Evolutionary conservation across 2,888 invertebrate species (phyloP).

Genomic region (Megamerina dolium): DNA sequence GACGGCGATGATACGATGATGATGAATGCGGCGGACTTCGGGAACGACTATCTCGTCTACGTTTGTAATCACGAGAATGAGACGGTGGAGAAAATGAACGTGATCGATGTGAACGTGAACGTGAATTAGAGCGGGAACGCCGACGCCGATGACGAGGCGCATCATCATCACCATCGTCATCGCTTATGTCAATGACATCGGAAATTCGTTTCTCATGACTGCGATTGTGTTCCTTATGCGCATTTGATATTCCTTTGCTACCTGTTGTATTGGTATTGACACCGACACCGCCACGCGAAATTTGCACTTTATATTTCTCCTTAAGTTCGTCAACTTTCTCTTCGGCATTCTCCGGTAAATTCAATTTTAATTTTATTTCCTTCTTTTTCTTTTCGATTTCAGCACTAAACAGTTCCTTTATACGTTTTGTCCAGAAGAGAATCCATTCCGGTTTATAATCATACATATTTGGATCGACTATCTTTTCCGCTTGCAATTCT

Average conservation of each 20-base stretch:
- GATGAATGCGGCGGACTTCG: conserved; percentile 13
- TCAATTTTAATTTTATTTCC: conserved; percentile 61
- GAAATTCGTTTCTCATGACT: conserved; percentile 2
- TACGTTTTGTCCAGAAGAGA: conserved; percentile 73
- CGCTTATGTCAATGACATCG: conserved; percentile 44
- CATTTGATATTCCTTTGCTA: no score
- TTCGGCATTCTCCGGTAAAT: conserved; percentile 51
- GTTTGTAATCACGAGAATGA: conserved; percentile 14
- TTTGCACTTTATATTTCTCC: conserved; percentile 43
- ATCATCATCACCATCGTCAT: conserved; percentile 40
- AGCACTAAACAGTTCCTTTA: conserved; percentile 69
- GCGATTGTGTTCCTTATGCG: background rate
- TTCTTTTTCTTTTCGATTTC: conserved; percentile 62
- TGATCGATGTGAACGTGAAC: conserved; percentile 20
- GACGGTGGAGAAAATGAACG: conserved; percentile 13
- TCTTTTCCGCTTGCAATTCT: conserved; percentile 63
- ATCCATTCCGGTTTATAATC: conserved; percentile 90
- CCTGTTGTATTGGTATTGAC: no score
- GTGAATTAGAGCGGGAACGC: conserved; percentile 25
- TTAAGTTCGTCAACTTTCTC: conserved; percentile 43
- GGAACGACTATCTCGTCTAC: conserved; percentile 17
- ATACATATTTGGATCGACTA: conserved; percentile 64
- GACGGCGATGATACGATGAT: conserved; percentile 3
- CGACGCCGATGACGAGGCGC: no score
- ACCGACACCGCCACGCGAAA: conserved; percentile 17